These are phyloP conservation scores for Poecilus cupreus DNA, from an alignment of 2,888 invertebrate genomes.

Conservation along the genomic window DNA sequence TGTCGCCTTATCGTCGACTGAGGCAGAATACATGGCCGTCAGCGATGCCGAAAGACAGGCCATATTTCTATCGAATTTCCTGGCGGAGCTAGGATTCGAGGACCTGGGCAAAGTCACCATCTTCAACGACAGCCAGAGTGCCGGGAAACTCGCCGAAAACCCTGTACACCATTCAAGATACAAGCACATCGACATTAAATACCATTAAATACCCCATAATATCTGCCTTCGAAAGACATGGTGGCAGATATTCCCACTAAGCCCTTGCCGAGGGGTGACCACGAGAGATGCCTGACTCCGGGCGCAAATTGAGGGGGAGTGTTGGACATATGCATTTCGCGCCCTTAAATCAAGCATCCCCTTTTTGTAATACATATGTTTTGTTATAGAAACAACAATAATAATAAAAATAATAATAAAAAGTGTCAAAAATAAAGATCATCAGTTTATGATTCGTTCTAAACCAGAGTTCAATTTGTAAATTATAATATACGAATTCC, in stretches of 20 bases:
- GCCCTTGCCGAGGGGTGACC: not conserved
- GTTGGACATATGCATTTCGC: not conserved
- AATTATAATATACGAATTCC: too few species aligned
- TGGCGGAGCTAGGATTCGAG: constrained; percentile 59
- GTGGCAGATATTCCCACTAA: constrained; percentile 61
- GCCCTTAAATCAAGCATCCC: not conserved
- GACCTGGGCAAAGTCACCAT: constrained; percentile 48
- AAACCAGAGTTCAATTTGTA: too few species aligned
- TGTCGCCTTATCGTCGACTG: constrained; percentile 65
- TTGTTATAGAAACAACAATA: too few species aligned
- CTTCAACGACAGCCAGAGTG: constrained; percentile 60
- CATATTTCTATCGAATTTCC: constrained; percentile 61
- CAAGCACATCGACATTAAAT: constrained; percentile 58
- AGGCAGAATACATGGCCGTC: constrained; percentile 65
- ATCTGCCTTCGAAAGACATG: constrained; percentile 59
- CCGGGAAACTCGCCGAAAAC: constrained; percentile 59
- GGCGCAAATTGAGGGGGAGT: not conserved
- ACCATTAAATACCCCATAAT: constrained; percentile 58
- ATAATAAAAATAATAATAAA: too few species aligned
- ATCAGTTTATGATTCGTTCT: too few species aligned
- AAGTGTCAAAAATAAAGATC: too few species aligned
- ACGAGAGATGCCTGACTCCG: not conserved
- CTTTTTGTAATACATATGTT: too few species aligned
- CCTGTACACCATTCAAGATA: constrained; percentile 55
- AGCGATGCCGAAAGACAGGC: constrained; percentile 63